These are phyloP conservation scores for Latrodectus geometricus DNA, from an alignment of 1,140 invertebrate genomes.

Conservation along the genomic window DNA sequence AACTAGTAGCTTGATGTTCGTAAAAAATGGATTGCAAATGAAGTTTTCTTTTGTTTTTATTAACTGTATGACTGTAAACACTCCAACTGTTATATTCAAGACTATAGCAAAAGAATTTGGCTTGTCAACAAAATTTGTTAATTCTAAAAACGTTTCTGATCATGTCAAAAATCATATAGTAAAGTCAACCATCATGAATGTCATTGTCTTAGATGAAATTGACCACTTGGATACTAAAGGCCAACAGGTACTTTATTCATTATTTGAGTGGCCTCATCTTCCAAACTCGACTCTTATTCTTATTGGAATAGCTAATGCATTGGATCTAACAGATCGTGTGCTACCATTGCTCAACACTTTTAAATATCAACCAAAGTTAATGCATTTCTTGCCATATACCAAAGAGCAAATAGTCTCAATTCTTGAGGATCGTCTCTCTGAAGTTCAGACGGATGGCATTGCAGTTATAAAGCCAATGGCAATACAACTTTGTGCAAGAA, in stretches of 20 bases:
- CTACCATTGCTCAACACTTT: conserved; percentile 85
- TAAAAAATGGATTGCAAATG: conserved; percentile 73
- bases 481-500: conserved; percentile 89
- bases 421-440: conserved; percentile 80
- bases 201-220: conserved; percentile 95
- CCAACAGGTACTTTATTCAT: conserved; percentile 80
- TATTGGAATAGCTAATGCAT: conserved; percentile 94
- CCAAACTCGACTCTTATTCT: conserved; percentile 80
- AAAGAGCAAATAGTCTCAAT: conserved; percentile 90
- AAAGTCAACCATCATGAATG: conserved; percentile 68
- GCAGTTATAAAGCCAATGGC: conserved; percentile 82
- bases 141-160: conserved; percentile 75
- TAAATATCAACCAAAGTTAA: conserved; percentile 72
- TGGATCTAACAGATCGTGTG: conserved; percentile 93
- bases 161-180: conserved; percentile 69
- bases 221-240: conserved; percentile 88
- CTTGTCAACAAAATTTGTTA: conserved; percentile 25
- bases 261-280: conserved; percentile 92
- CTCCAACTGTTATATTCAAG: conserved; percentile 77
- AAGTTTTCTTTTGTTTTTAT: conserved; percentile 70
- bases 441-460: conserved; percentile 72
- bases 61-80: conserved; percentile 85
- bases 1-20: conserved; percentile 85
- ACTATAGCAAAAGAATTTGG: conserved; percentile 67
- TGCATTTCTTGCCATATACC: conserved; percentile 94